These are phyloP conservation scores for Xanthia togata DNA, from an alignment of 2,888 invertebrate species.

Conservation along the genomic window DNA sequence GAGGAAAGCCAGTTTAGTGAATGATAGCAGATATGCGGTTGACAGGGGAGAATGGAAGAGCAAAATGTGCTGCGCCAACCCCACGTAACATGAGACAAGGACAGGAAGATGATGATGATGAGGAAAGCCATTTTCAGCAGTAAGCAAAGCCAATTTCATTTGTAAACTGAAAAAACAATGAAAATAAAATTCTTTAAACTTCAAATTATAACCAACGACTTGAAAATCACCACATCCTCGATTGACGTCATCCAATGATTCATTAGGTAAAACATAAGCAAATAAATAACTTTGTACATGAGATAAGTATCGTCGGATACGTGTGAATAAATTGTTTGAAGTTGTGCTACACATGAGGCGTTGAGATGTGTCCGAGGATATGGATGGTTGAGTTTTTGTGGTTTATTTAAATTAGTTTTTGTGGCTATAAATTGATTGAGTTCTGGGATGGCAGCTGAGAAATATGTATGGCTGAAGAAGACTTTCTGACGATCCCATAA, in stretches of 20 bases:
- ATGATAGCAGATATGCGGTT: too few relatives aligned
- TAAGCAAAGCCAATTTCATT: neutral
- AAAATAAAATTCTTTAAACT: neutral
- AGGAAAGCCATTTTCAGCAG: too few relatives aligned
- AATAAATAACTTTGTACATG: constrained; percentile 71
- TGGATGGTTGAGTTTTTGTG: neutral
- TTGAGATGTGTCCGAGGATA: constrained; percentile 52
- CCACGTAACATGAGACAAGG: too few relatives aligned
- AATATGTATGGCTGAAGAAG: neutral
- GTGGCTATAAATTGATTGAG: neutral
- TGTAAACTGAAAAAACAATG: neutral
- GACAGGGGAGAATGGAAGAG: too few relatives aligned
- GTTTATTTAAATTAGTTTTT: neutral
- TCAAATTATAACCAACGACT: neutral
- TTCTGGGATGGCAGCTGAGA: neutral
- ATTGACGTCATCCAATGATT: constrained; percentile 68
- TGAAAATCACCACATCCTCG: constrained; percentile 25
- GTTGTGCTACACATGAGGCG: constrained; percentile 60
- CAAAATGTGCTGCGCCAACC: too few relatives aligned
- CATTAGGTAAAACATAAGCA: constrained; percentile 70
- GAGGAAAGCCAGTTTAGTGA: too few relatives aligned
- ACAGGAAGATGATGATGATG: too few relatives aligned
- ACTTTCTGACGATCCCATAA: neutral
- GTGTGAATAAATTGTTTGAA: constrained; percentile 77
- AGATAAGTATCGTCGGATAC: constrained; percentile 77